Percentiles rank a stretch among this genome's conserved stretches.
These are phyloP conservation scores for Dasysyrphus albostriatus DNA, from an alignment of 2,888 invertebrate genomes.

Conservation along the genomic window DNA sequence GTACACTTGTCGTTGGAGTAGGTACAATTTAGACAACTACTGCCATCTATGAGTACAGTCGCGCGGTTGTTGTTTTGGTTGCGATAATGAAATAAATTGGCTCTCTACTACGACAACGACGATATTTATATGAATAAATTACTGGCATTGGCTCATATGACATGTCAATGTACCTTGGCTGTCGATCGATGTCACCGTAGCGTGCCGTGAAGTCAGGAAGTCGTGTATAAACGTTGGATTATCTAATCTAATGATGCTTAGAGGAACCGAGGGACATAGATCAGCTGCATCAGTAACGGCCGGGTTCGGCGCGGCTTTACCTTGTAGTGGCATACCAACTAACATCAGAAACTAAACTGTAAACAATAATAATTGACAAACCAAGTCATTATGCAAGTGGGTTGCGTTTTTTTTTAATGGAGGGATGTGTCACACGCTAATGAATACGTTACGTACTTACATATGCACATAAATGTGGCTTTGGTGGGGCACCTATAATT, in stretches of 20 bases:
- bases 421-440: constrained; percentile 70
- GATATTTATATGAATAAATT: constrained; percentile 61
- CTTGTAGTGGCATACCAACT: not conserved
- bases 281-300: constrained; percentile 44
- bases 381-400: constrained; percentile 71
- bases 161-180: constrained; percentile 71
- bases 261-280: constrained; percentile 8
- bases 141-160: constrained; percentile 65
- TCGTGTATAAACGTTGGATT: constrained; percentile 50
- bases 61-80: constrained; percentile 28
- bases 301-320: not conserved
- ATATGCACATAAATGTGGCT: not conserved
- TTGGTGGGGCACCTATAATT: constrained; percentile 42
- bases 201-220: constrained; percentile 62
- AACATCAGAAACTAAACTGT: constrained; percentile 48
- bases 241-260: constrained; percentile 61
- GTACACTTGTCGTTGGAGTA: constrained; percentile 66
- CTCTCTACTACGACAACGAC: constrained; percentile 9
- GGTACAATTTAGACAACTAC: constrained; percentile 52
- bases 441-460: constrained; percentile 67
- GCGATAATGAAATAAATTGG: constrained; percentile 75
- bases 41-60: constrained; percentile 44
- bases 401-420: constrained; percentile 47
- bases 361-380: constrained; percentile 73
- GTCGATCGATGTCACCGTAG: constrained; percentile 69